These are phyloP conservation scores for Ctenicera cuprea DNA, from an alignment of 2,888 invertebrate species.

Conservation along the genomic window DNA sequence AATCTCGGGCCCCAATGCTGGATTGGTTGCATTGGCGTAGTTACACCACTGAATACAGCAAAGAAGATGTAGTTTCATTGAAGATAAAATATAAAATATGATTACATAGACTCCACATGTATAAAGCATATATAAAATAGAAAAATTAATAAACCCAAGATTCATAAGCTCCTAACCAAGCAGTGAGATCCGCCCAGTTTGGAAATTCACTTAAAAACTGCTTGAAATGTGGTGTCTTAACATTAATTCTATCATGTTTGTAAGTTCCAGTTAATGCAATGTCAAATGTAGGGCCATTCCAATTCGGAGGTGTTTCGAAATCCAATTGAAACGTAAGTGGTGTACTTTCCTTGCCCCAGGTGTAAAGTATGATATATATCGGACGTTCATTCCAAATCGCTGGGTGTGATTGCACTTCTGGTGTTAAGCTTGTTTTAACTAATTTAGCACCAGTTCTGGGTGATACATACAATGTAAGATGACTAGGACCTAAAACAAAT, in stretches of 20 bases:
- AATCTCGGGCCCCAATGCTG: too few species aligned
- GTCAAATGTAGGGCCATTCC: conserved; percentile 64
- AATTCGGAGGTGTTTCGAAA: conserved; percentile 61
- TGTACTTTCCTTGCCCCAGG: conserved; percentile 62
- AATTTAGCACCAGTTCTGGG: conserved; percentile 75
- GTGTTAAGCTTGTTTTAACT: conserved; percentile 75
- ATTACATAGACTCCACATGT: too few species aligned
- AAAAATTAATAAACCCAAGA: conserved; percentile 61
- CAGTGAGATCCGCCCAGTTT: conserved; percentile 74
- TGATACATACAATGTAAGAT: conserved; percentile 78
- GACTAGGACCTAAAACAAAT: conserved; percentile 78
- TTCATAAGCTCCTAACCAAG: conserved; percentile 73
- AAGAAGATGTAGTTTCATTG: too few species aligned
- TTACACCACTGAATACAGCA: too few species aligned
- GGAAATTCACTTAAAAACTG: conserved; percentile 73
- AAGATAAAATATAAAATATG: too few species aligned
- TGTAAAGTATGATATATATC: conserved; percentile 64
- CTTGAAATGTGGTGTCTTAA: conserved; percentile 71
- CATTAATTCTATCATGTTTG: conserved; percentile 70
- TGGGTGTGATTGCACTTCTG: conserved; percentile 58
- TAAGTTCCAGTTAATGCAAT: conserved; percentile 73
- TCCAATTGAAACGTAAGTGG: conserved; percentile 64
- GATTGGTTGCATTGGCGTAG: too few species aligned
- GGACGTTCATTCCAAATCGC: conserved; percentile 61
- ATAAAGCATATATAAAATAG: too few species aligned